Base-by-base conservation (phyloP, 2,888 invertebrate species). In the Melanchra persicariae region DNA sequence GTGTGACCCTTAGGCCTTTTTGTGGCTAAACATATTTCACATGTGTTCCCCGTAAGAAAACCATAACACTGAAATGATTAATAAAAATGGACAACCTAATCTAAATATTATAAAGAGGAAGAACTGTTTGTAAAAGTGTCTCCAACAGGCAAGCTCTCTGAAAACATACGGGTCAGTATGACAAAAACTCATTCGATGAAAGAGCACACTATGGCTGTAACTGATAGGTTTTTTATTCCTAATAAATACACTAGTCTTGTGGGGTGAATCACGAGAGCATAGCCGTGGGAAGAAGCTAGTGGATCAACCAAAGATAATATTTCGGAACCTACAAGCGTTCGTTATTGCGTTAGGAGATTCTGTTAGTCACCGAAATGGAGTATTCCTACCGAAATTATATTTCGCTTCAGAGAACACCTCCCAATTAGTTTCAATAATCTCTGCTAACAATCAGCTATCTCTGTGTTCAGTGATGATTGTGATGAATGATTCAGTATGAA, bases 1-100 rank as follows among this genome's bases (percentile, higher is more conserved):
- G 57, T 22, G 51, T 73, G 70, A 71, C 74, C 71, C 59, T 61
- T 30, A 9, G 34, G 45, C n/a, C 26, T 55, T 63, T 82, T 74
- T 66, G 55, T 24, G 67, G 34, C 2, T n/a, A 37, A 52, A 74
- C 67, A 60, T 78, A 62, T 59, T 57, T 15, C 54, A 58, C 26
- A 62, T 65, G n/a, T 77, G 57, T 60, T 60, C 15, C 22, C n/a
- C 26, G 34, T 74, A 26, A 37, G 43, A 47, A 65, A 65, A 51
- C 61, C 64, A 22, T 54, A 24, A 52, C 6, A 26, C 15, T 70
- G 45, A 22, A 52, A 59, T 30, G 7, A 34, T 43, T n/a, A 0
- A 22, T n/a, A 58, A 58, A 37, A 19, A 40, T 9, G 4, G 8
- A 8, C 24, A 24, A 15, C 15, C 7, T 15, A 15, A 51, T 37